phyloP scores from a whole-genome alignment of 2,797 vertebrate genomes.

The Alectoris magna region DNA sequence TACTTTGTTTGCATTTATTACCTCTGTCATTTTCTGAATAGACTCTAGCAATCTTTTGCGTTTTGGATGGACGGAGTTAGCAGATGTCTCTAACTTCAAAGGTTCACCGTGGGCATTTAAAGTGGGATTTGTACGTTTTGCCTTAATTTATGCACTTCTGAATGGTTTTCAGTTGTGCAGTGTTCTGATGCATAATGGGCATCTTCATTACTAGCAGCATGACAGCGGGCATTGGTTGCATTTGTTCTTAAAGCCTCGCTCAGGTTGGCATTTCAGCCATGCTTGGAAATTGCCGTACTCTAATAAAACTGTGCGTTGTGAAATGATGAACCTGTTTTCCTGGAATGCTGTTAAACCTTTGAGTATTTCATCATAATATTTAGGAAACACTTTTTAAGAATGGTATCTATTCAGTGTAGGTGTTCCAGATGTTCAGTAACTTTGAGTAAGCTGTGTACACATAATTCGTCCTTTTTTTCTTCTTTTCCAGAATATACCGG shows the following conservation, averaged over 20 bases:
- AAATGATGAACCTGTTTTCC: background rate
- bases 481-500: background rate
- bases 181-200: background rate
- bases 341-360: background rate
- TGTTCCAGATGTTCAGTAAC: background rate
- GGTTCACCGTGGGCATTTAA: background rate
- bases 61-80: background rate
- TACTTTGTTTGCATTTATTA: slow-evolving; percentile 2
- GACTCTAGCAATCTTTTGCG: background rate
- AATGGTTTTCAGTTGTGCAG: background rate
- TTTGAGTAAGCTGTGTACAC: background rate
- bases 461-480: background rate
- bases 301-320: background rate
- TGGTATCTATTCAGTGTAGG: background rate
- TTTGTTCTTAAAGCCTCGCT: background rate
- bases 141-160: background rate
- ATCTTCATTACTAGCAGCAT: background rate
- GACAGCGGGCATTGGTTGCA: background rate
- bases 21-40: background rate
- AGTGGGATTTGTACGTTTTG: background rate
- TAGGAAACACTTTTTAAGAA: background rate
- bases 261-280: background rate
- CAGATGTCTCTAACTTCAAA: background rate
- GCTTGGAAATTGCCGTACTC: background rate
- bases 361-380: background rate